These are phyloP conservation scores for Platerodrilus igneus DNA, from an alignment of 2,888 invertebrate genomes.

Conservation along the genomic window DNA sequence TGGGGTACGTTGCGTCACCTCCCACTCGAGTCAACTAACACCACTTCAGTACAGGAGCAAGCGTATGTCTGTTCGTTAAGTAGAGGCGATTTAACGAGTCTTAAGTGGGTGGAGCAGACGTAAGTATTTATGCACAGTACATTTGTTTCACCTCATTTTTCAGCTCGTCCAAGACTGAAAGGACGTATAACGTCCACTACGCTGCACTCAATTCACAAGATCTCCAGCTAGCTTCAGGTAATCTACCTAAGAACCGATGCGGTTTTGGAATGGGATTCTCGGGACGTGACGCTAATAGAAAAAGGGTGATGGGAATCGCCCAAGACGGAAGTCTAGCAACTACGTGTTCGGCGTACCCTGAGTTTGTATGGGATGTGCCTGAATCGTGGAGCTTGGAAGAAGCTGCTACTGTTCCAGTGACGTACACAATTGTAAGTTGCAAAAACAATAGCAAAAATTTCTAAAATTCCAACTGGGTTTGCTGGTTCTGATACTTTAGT, in stretches of 20 bases:
- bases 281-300: conserved; percentile 71
- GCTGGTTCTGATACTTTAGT: too few species aligned
- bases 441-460: conserved; percentile 97
- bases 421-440: conserved; percentile 78
- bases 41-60: too few species aligned
- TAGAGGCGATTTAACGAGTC: too few species aligned
- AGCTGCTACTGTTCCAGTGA: conserved; percentile 92
- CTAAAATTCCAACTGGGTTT: too few species aligned
- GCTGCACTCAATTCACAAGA: conserved; percentile 97
- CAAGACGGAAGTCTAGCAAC: conserved; percentile 86
- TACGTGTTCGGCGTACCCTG: conserved; percentile 75
- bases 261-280: conserved; percentile 92
- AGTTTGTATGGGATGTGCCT: conserved; percentile 86
- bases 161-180: conserved; percentile 49
- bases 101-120: too few species aligned
- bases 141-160: too few species aligned
- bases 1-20: too few species aligned
- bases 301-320: conserved; percentile 91
- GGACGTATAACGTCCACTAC: conserved; percentile 83
- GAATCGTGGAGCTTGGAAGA: conserved; percentile 82
- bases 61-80: too few species aligned
- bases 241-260: conserved; percentile 83
- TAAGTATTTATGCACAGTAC: too few species aligned
- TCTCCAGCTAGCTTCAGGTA: conserved; percentile 94
- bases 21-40: too few species aligned